A percentile compares a stretch with the other conserved stretches of the same genome.
Evolutionary conservation across 2,888 invertebrate species (phyloP).

Genomic region (Tillus elongatus): DNA sequence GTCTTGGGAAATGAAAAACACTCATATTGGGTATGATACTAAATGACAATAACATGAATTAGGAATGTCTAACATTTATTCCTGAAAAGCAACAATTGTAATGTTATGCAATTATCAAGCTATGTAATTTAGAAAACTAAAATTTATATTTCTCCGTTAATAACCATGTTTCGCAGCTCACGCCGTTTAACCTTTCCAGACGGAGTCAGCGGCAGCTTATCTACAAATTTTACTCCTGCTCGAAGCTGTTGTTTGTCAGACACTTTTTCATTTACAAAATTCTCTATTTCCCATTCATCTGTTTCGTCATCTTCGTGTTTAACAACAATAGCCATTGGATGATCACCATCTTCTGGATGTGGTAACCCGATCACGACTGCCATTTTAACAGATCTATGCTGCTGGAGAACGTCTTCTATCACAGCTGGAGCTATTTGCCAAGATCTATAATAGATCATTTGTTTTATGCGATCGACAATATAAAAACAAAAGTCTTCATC

Average conservation of each 20-base stretch:
- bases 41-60: too few species aligned
- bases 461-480: constrained; percentile 46
- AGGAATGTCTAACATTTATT: too few species aligned
- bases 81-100: too few species aligned
- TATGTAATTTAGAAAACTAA: too few species aligned
- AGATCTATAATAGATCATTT: constrained; percentile 45
- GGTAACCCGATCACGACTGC: constrained; percentile 33
- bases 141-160: too few species aligned
- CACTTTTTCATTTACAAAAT: constrained; percentile 28
- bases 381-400: constrained; percentile 31
- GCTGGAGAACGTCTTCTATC: constrained; percentile 29
- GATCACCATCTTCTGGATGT: constrained; percentile 32
- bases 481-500: constrained; percentile 45
- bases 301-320: constrained; percentile 20
- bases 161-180: constrained; percentile 7
- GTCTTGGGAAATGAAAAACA: too few species aligned
- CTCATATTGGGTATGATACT: too few species aligned
- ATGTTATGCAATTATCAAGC: too few species aligned
- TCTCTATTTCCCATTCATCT: constrained; percentile 26
- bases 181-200: constrained; percentile 32
- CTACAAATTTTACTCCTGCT: constrained; percentile 32
- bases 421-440: constrained; percentile 42
- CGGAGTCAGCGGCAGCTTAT: constrained; percentile 31
- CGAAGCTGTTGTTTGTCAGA: constrained; percentile 32
- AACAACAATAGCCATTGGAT: constrained; percentile 30